Evolutionary conservation across 1,140 invertebrate species (phyloP), one percentile per base, ranked within the genome.

Genomic region (Diplogasteroides magnus): DNA sequence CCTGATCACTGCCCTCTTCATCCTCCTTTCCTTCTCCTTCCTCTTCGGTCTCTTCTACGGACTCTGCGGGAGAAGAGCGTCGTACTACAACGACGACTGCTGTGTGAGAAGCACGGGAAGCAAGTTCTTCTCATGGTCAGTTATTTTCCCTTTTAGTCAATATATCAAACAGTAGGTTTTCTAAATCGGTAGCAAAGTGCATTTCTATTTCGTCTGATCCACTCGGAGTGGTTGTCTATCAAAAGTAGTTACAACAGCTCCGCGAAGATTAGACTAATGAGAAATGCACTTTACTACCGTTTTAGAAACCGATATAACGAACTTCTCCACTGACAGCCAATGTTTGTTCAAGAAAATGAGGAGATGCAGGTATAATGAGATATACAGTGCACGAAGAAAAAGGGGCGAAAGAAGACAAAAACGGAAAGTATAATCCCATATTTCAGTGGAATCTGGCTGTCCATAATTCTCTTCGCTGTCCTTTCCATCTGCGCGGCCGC

Each of bases 11-110:
- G 81, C 75, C 14, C n/a, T 83, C 15, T 81, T 81, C 64, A 62
- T 75, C 11, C 81, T 81, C 25, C 67, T 81, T 15, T 70, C 78
- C 27, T 55, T 81, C 11, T 60, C 71, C 32, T 81, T 83, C 58
- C 57, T 82, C 15, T 76, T 81, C 26, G 79, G 79, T 3, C 64
- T 82, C 6, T 78, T 82, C 60, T 81, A 82, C 64, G 79, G 79
- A 61, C 80, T 78, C 65, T 81, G 79, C 68, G 79, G 79, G 59
- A 62, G 77, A 26, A 73, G 76, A 63, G 74, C 81, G 19, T 77
- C 71, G 27, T 80, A 77, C 56, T 82, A 82, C 71, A 76, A 81
- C 55, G 79, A 81, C 68, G 81, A 81, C 58, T 81, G 79, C 59
- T 81, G 79, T 72, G 79, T 83, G 1, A 67, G 79, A 60, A 71